Evolutionary conservation across 2,888 invertebrate genomes (phyloP).

Genomic region (Yponomeuta cagnagella): DNA sequence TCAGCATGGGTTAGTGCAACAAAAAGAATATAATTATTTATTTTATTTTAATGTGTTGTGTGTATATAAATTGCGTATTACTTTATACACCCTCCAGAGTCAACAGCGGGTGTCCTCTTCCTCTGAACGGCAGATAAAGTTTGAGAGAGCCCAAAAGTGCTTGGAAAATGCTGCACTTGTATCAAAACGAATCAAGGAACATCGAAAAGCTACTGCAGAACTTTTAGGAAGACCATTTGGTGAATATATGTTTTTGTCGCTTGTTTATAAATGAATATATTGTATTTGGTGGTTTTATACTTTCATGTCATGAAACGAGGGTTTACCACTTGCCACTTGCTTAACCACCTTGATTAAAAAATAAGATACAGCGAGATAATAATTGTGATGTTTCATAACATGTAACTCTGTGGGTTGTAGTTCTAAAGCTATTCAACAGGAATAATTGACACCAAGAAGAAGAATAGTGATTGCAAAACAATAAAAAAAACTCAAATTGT

Average conservation of each 20-base stretch:
- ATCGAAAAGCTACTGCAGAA: slow-evolving; percentile 67
- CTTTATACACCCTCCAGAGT: neutral
- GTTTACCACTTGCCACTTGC: too few species aligned
- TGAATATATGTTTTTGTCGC: slow-evolving; percentile 25
- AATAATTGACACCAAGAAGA: too few species aligned
- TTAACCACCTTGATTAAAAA: too few species aligned
- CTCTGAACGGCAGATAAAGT: slow-evolving; percentile 63
- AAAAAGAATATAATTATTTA: too few species aligned
- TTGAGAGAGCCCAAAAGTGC: slow-evolving; percentile 66
- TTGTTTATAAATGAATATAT: neutral
- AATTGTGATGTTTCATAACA: too few species aligned
- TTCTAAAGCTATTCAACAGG: too few species aligned
- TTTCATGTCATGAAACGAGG: too few species aligned
- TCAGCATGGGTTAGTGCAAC: too few species aligned
- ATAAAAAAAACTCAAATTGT: neutral
- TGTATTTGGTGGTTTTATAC: too few species aligned
- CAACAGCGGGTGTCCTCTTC: slow-evolving; percentile 37
- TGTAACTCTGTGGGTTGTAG: too few species aligned
- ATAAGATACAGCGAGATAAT: too few species aligned
- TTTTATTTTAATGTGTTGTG: too few species aligned
- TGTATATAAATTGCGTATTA: neutral
- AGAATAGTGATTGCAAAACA: neutral
- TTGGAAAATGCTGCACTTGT: slow-evolving; percentile 71
- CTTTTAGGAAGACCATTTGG: slow-evolving; percentile 63
- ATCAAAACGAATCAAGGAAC: slow-evolving; percentile 67